Evolutionary conservation across 2,888 invertebrate species (phyloP), one percentile per base, ranked within the genome.

Genomic region (Dysmachus trigonus): DNA sequence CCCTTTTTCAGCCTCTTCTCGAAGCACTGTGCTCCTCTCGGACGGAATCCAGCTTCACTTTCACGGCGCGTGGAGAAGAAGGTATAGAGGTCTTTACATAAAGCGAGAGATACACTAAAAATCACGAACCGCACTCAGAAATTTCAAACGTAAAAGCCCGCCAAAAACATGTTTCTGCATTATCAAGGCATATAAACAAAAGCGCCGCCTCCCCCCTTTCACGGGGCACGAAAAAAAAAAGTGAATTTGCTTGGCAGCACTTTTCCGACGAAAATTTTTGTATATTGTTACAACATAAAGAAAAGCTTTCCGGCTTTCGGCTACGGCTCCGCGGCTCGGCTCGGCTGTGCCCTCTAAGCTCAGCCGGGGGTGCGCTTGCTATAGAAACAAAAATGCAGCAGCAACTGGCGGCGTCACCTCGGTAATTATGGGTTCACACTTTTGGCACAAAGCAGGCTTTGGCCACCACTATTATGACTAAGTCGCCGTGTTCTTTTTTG

Each of bases 341-440:
- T 30, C 53, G 30, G 53, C 35, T 33, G 38, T 35, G n/a, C 7
- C 13, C 38, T 41, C 13, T 41, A 41, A 41, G 38, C 38, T 41
- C 13, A 41, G 38, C 38, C 38, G 38, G 38, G 38, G 38, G 38
- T 5, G 31, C 31, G 31, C 31, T 31, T 77, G 51, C 30, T 33
- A 62, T 33, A 13, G 41, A 72, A 72, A 83, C 41, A 83, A 83
- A 81, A 83, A 33, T 18, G 38, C 51, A n/a, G n/a, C 31, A 83
- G 18, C 13, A 30, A 72, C 38, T 83, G 72, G 83, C 83, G 72
- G 83, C 83, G 83, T 83, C 83, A 72, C 72, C 83, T n/a, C 38
- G 72, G 41, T 72, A 83, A 83, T 83, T 83, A 83, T 38, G 27
- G 15, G 41, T 41, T 62, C 53, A 53, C 81, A 81, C 81, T 47